phyloP scores from a whole-genome alignment of 2,797 vertebrate species.

The Centroberyx gerrardi region DNA sequence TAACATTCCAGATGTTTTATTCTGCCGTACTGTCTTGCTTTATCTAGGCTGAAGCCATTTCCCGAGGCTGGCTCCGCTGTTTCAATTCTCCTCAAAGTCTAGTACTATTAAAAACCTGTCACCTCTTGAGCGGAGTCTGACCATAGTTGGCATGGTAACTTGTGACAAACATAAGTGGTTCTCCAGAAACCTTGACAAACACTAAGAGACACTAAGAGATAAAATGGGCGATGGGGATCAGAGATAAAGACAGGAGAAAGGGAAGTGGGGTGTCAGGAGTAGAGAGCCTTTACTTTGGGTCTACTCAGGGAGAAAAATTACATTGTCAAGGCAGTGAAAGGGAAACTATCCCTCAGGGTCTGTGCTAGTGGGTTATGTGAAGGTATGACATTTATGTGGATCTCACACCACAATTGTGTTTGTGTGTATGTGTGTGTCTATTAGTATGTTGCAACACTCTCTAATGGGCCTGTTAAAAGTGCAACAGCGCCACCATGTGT shows the following conservation, averaged over 20 bases:
- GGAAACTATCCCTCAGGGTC: neutral
- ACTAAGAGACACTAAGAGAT: slow-evolving; percentile 9
- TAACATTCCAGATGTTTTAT: no score
- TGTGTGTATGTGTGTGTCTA: neutral
- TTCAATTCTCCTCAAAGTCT: slow-evolving; percentile 3
- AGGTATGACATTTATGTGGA: neutral
- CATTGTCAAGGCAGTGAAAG: slow-evolving; percentile 9
- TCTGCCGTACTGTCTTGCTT: neutral
- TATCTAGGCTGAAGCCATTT: neutral
- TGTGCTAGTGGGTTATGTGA: neutral
- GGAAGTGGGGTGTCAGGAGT: neutral
- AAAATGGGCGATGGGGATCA: neutral
- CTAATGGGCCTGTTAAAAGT: neutral
- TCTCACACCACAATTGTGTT: neutral
- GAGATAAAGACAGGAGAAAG: neutral
- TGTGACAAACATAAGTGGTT: slow-evolving; percentile 15
- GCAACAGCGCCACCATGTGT: slow-evolving; percentile 61
- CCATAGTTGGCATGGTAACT: slow-evolving; percentile 42
- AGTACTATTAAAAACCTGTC: slow-evolving; percentile 4
- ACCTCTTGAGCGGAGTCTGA: slow-evolving; percentile 17
- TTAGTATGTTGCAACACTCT: neutral
- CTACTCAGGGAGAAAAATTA: slow-evolving; percentile 20
- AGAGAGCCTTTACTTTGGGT: neutral
- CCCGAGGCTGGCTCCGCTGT: neutral
- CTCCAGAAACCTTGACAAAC: neutral